Evolutionary conservation across 2,113 vertebrate species (phyloP), one percentile per base, ranked within the genome.

Genomic region (Octodon degus): DNA sequence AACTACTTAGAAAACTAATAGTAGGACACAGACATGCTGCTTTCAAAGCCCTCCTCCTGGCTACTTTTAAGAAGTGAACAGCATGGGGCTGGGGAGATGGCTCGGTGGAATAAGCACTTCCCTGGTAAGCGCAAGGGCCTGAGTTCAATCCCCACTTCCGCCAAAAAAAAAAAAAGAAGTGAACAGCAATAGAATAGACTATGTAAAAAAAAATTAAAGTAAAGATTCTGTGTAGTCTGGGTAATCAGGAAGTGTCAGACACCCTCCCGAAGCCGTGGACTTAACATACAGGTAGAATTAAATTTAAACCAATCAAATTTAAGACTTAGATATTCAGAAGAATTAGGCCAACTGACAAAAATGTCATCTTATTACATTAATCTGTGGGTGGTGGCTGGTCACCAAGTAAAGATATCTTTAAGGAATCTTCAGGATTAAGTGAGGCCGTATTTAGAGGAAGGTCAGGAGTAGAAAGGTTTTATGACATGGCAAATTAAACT

Each of bases 311-410:
- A 67, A 55, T 89, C 68, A 85, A 0, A 91, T 92, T 76, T 91
- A 92, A 91, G 72, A 77, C 60, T 63, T 91, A 72, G n/a, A 72
- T 89, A 74, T 92, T 67, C 47, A 60, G 63, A 91, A 68, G 27
- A 14, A 74, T 79, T 91, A 92, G 43, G 80, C 53, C 85, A 62
- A 58, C 13, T n/a, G 67, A 70, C 58, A 90, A 80, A 95, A 94
- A 62, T 74, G 50, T 67, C 50, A 34, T 74, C 40, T 60, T 74
- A 11, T 30, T 47, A 84, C 63, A 77, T 89, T 96, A 50, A 62
- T 62, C 50, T 67, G 32, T 63, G 80, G 63, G 20, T n/a, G 7
- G 7, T 86, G 10, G 14, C 43, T 94, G 58, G 65, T 25, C 47
- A 80, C 63, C 34, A 86, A 81, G 34, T 90, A n/a, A 85, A 43